These are phyloP conservation scores for Crotalus tigris DNA, from an alignment of 2,113 vertebrate species.

Conservation along the genomic window DNA sequence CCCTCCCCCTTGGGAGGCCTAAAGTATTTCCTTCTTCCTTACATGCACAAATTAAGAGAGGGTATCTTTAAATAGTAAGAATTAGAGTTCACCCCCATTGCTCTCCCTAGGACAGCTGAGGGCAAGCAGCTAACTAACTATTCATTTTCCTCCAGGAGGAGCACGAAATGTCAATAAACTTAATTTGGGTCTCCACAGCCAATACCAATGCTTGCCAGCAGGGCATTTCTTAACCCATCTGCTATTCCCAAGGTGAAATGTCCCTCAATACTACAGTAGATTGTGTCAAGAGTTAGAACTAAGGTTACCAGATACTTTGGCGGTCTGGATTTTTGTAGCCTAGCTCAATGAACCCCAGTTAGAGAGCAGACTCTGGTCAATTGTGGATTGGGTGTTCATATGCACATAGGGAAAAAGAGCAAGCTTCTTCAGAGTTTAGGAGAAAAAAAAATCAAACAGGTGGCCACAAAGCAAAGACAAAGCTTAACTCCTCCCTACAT, in stretches of 20 bases:
- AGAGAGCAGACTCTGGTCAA: neutral
- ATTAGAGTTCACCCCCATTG: neutral
- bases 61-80: neutral
- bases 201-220: neutral
- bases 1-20: slow-evolving; percentile 16
- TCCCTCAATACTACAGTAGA: neutral
- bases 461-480: neutral
- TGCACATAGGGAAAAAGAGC: no score
- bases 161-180: neutral
- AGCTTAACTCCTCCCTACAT: neutral
- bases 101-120: neutral
- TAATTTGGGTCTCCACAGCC: neutral
- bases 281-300: neutral
- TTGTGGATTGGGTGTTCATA: neutral
- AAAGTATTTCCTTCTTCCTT: neutral
- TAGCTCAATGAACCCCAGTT: neutral
- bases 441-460: neutral
- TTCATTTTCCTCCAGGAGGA: neutral
- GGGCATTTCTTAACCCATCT: neutral
- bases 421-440: neutral
- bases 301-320: neutral
- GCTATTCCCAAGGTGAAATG: neutral
- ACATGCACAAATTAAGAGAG: neutral
- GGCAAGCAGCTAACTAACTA: neutral
- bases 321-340: neutral